These are phyloP conservation scores for Lepilemur septentrionalis DNA, from an alignment of 2,797 vertebrate genomes.

Conservation along the genomic window DNA sequence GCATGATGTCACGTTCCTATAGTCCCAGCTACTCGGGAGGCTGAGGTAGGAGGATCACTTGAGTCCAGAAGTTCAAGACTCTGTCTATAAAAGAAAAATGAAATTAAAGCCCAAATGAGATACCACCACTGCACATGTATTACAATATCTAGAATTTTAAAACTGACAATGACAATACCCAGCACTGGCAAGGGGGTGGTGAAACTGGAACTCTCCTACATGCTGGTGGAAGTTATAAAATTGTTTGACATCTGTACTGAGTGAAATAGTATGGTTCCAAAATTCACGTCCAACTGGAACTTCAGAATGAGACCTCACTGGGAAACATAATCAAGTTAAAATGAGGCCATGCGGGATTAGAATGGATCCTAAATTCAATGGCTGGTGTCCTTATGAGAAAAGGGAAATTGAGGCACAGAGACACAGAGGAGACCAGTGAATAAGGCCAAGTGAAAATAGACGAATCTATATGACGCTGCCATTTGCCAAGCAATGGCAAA, in stretches of 20 bases:
- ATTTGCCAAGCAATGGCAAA: background rate
- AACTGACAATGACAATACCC: too few species aligned
- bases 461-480: rapidly evolving
- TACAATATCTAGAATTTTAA: background rate
- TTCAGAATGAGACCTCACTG: background rate
- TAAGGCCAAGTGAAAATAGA: background rate
- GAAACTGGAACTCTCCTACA: background rate
- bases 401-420: background rate
- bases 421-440: background rate
- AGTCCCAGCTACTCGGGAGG: background rate
- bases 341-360: background rate
- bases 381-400: background rate
- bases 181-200: background rate
- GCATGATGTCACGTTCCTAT: background rate
- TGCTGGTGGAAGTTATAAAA: background rate
- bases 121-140: too few species aligned
- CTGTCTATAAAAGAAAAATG: background rate
- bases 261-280: too few species aligned
- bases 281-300: background rate
- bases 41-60: background rate
- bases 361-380: background rate
- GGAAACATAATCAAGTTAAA: background rate
- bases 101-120: background rate
- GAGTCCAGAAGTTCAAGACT: background rate
- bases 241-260: rapidly evolving